phyloP scores from a whole-genome alignment of 2,113 vertebrate genomes.

The Urocolius indicus region DNA sequence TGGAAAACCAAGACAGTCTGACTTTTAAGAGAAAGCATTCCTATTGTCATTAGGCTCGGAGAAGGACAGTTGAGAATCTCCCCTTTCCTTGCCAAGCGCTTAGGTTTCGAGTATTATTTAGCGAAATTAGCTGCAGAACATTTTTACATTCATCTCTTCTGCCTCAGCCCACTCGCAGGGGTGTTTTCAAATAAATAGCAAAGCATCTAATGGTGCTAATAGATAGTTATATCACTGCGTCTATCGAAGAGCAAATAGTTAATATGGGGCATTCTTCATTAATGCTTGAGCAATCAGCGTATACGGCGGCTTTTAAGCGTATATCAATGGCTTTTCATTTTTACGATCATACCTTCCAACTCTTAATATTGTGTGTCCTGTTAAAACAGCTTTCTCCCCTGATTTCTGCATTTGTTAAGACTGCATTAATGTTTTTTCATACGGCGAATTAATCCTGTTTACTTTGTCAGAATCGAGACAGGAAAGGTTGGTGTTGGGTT shows the following conservation, averaged over 20 bases:
- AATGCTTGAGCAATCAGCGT: conserved; percentile 64
- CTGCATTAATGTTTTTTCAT: conserved; percentile 36
- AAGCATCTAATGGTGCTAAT: conserved; percentile 48
- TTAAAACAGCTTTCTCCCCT: conserved; percentile 31
- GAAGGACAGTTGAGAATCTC: conserved; percentile 54
- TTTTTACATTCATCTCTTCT: conserved; percentile 14
- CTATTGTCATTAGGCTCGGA: conserved; percentile 42
- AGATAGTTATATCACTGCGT: conserved; percentile 42
- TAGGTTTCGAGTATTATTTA: conserved; percentile 36
- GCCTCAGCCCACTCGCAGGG: conserved; percentile 50
- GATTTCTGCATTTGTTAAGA: conserved; percentile 31
- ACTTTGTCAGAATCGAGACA: conserved; percentile 59
- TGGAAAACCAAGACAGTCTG: conserved; percentile 37
- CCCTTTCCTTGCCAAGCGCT: neutral
- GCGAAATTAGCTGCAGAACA: conserved; percentile 66
- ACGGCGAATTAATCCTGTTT: conserved; percentile 67
- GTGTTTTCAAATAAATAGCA: conserved; percentile 63
- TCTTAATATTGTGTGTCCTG: conserved; percentile 14
- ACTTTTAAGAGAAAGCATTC: conserved; percentile 33
- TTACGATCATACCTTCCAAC: conserved; percentile 38
- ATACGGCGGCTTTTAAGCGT: conserved; percentile 37
- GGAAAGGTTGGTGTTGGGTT: conserved; percentile 45
- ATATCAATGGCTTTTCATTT: conserved; percentile 39
- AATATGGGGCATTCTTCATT: conserved; percentile 65
- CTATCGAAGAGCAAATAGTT: conserved; percentile 59